Evolutionary conservation across 2,888 invertebrate species (phyloP).

Genomic region (Cryptophagus acutangulus): DNA sequence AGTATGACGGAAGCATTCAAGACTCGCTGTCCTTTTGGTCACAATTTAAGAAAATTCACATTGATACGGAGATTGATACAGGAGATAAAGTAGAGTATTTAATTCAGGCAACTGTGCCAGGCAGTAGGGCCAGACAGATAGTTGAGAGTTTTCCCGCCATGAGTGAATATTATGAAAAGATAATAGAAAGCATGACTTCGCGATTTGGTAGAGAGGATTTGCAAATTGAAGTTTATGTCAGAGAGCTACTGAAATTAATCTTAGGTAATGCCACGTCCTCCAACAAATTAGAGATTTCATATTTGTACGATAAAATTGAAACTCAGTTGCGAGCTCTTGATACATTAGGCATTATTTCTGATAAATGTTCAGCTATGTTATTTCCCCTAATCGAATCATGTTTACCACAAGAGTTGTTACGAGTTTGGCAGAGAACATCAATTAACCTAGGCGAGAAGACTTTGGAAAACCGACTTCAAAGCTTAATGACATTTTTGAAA

Average conservation of each 20-base stretch:
- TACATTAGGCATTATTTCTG: constrained; percentile 28
- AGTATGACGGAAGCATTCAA: constrained; percentile 23
- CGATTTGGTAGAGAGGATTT: constrained; percentile 33
- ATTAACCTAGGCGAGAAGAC: neutral
- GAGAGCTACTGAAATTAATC: constrained; percentile 33
- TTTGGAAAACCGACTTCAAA: too few species aligned
- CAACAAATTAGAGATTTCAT: constrained; percentile 16
- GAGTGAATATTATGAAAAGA: constrained; percentile 22
- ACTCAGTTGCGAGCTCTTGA: constrained; percentile 31
- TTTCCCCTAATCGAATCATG: constrained; percentile 36
- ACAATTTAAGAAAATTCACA: constrained; percentile 27
- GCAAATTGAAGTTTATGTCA: constrained; percentile 32
- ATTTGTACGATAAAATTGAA: constrained; percentile 32
- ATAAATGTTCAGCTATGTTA: constrained; percentile 32
- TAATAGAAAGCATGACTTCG: constrained; percentile 24
- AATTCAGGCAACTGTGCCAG: constrained; percentile 20
- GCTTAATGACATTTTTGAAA: too few species aligned
- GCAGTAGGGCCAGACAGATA: constrained; percentile 20
- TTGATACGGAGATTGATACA: constrained; percentile 20
- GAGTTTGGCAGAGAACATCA: constrained; percentile 27
- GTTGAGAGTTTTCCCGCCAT: constrained; percentile 23
- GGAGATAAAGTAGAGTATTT: constrained; percentile 27
- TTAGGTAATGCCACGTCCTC: constrained; percentile 22
- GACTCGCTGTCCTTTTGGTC: constrained; percentile 28
- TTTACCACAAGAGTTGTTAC: constrained; percentile 29